Conservation (phyloP, 37 sponge, comb jelly and placozoan species). For the Ephydatia muelleri region DNA sequence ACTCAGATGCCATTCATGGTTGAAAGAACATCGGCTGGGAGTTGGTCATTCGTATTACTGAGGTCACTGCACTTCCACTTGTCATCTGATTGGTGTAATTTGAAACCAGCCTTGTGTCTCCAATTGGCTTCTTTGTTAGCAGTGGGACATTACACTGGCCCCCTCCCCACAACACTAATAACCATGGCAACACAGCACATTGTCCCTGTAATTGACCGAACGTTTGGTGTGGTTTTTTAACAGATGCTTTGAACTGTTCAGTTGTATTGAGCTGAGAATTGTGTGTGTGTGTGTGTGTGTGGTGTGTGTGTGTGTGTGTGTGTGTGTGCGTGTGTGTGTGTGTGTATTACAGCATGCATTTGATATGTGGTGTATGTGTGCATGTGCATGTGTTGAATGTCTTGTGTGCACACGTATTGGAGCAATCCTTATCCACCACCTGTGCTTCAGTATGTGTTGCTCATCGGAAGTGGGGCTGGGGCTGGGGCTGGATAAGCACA, state of each 20-base stretch:
- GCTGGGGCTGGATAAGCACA: too few relatives aligned
- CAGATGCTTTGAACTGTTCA: too few relatives aligned
- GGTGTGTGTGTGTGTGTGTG: background rate
- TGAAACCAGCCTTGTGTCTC: background rate
- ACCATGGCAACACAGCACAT: conserved; percentile 10
- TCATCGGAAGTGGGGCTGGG: too few relatives aligned
- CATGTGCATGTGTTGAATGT: background rate
- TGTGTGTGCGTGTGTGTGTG: background rate
- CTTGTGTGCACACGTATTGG: too few relatives aligned
- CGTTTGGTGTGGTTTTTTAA: too few relatives aligned
- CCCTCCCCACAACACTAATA: background rate
- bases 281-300: too few relatives aligned
- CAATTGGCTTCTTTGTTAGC: background rate
- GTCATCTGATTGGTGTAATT: background rate
- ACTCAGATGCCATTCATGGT: background rate
- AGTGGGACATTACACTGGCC: too few relatives aligned
- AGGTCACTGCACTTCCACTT: background rate
- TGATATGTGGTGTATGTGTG: background rate
- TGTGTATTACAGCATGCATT: background rate
- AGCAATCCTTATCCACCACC: too few relatives aligned
- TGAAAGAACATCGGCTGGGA: background rate
- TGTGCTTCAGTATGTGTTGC: too few relatives aligned
- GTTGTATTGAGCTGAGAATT: too few relatives aligned
- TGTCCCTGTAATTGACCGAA: too few relatives aligned
- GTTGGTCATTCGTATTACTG: background rate